These are phyloP conservation scores for Takifugu ocellatus DNA, from an alignment of 2,797 vertebrate species.

Conservation along the genomic window DNA sequence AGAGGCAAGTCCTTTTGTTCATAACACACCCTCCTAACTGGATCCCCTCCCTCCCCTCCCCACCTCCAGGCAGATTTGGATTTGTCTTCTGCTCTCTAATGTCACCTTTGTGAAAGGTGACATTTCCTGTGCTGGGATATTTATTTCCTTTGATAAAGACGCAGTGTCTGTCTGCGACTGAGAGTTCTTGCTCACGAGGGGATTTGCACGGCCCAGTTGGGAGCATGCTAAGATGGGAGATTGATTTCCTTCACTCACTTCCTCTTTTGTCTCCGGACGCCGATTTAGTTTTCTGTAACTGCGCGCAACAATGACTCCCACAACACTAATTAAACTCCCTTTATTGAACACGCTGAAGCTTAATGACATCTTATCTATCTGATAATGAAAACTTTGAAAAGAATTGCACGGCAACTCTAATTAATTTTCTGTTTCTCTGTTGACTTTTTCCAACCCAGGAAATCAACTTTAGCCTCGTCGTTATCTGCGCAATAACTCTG, in stretches of 20 bases:
- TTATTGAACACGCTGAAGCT: slow-evolving; percentile 12
- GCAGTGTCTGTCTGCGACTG: slow-evolving; percentile 28
- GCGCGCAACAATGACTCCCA: slow-evolving; percentile 33
- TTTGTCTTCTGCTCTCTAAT: slow-evolving; percentile 56
- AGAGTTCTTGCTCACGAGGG: slow-evolving; percentile 24
- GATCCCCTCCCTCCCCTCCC: slow-evolving; percentile 19
- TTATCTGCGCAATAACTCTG: slow-evolving; percentile 30
- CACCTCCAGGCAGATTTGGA: slow-evolving; percentile 41
- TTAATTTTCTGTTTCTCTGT: slow-evolving; percentile 17
- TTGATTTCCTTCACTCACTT: slow-evolving; percentile 52
- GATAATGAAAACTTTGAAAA: not conserved
- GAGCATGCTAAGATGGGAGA: slow-evolving; percentile 45
- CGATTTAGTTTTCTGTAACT: slow-evolving; percentile 34
- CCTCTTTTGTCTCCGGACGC: slow-evolving; percentile 30
- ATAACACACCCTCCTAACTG: slow-evolving; percentile 52
- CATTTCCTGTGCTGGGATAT: slow-evolving; percentile 31
- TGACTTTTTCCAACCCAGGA: slow-evolving; percentile 24
- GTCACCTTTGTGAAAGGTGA: slow-evolving; percentile 63
- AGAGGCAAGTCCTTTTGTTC: slow-evolving; percentile 50
- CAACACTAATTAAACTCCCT: slow-evolving; percentile 35
- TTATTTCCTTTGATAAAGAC: slow-evolving; percentile 13
- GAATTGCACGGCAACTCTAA: slow-evolving; percentile 11
- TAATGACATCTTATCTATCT: slow-evolving; percentile 6
- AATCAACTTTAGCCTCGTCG: slow-evolving; percentile 19
- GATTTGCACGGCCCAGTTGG: slow-evolving; percentile 35